phyloP scores from a whole-genome alignment of 2,888 invertebrate species.

The Ornithoptera priamus region DNA sequence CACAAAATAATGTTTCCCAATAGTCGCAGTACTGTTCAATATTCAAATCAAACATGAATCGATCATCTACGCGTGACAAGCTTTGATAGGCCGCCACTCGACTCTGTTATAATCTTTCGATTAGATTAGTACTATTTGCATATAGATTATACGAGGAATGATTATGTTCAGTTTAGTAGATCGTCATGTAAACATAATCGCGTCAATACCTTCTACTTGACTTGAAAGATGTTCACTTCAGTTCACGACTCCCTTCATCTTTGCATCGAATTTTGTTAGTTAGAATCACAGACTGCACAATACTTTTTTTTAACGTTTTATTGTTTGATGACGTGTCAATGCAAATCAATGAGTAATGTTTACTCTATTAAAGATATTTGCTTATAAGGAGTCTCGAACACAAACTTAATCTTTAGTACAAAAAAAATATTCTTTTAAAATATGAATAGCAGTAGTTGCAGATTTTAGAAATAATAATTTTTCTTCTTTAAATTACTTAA shows the following conservation, averaged over 20 bases:
- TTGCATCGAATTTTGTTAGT: not conserved
- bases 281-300: not conserved
- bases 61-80: conserved; percentile 22
- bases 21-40: conserved; percentile 13
- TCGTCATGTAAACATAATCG: conserved; percentile 5
- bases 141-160: conserved; percentile 4
- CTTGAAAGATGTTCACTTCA: not conserved
- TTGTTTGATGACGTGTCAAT: not conserved
- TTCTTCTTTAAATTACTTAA: no score
- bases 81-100: conserved; percentile 12
- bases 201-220: not conserved
- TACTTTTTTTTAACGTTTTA: not conserved
- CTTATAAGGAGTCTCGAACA: no score
- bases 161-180: conserved; percentile 2
- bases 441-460: no score
- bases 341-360: not conserved
- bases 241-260: not conserved
- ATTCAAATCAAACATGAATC: conserved; percentile 25
- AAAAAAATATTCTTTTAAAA: no score
- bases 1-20: conserved; percentile 10
- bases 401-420: no score
- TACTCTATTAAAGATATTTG: no score
- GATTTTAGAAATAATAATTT: no score
- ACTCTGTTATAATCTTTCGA: conserved; percentile 14
- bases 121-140: conserved; percentile 24